These are phyloP conservation scores for Muntiacus reevesi DNA, from an alignment of 2,113 vertebrate species.

Conservation along the genomic window DNA sequence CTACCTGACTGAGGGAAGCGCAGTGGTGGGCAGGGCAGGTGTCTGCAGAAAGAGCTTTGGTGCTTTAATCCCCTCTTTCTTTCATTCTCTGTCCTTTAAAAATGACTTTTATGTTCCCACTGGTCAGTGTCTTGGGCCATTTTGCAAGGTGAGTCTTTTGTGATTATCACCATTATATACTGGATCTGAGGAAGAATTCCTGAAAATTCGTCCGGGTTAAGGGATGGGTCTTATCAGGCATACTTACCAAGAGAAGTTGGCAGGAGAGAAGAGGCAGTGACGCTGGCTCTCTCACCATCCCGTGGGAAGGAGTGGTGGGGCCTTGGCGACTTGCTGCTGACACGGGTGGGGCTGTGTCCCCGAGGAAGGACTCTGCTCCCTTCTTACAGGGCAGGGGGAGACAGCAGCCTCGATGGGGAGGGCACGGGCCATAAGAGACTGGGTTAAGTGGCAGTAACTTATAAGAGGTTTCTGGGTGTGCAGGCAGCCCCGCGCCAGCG, in stretches of 20 bases:
- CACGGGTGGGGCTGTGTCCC: background rate
- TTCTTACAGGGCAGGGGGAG: background rate
- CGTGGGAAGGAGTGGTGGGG: background rate
- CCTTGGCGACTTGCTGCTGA: background rate
- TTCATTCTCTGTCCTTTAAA: background rate
- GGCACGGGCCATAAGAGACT: background rate
- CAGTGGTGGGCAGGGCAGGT: background rate
- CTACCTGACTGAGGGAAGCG: too few species aligned
- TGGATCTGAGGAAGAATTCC: background rate
- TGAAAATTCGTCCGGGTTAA: background rate
- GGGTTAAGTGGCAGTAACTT: background rate
- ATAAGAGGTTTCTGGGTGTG: background rate
- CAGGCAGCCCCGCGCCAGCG: background rate
- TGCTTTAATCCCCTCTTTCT: background rate
- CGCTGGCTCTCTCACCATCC: accelerated
- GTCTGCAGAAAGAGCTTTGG: background rate
- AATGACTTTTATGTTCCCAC: background rate
- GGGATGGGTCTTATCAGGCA: background rate
- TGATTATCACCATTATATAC: too few species aligned
- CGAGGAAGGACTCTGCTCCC: background rate
- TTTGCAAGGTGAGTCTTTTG: background rate
- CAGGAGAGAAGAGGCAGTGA: background rate
- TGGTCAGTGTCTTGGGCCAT: background rate
- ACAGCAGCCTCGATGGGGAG: background rate
- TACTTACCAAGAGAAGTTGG: background rate